Conservation (phyloP, 2,888 invertebrate genomes). For the Phasia obesa region DNA sequence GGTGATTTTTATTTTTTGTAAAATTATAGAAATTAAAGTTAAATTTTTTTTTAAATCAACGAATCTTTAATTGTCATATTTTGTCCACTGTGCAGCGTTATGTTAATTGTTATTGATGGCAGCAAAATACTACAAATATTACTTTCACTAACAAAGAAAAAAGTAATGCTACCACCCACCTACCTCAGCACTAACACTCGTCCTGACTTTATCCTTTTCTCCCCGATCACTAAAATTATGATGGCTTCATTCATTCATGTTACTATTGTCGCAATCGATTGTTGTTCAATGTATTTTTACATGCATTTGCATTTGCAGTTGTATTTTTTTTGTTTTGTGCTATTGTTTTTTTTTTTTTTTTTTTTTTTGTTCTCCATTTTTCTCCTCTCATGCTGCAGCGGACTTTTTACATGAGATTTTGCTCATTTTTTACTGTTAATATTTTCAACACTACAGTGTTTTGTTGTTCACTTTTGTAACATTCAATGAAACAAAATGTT, state of each 20-base stretch:
- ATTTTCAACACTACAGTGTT: slow-evolving; percentile 48
- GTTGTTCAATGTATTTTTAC: slow-evolving; percentile 50
- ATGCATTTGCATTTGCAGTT: slow-evolving; percentile 23
- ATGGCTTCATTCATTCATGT: slow-evolving; percentile 6
- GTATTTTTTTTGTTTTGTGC: slow-evolving; percentile 1
- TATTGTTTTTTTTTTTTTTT: neutral
- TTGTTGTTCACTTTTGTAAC: slow-evolving; percentile 55
- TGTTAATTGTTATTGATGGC: slow-evolving; percentile 68
- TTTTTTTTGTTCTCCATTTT: neutral
- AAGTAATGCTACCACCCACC: neutral
- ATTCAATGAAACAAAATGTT: neutral
- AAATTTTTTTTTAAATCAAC: no score
- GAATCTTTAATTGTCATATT: no score
- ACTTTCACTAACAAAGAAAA: neutral
- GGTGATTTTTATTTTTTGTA: no score
- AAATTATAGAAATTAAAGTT: no score
- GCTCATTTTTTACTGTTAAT: slow-evolving; percentile 49
- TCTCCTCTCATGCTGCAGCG: neutral
- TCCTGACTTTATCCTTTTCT: neutral
- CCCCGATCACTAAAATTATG: slow-evolving; percentile 23
- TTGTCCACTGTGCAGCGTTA: slow-evolving; percentile 16
- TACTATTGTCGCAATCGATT: slow-evolving; percentile 50
- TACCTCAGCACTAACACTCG: neutral
- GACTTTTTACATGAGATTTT: slow-evolving; percentile 40
- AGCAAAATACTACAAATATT: slow-evolving; percentile 11